A percentile compares a stretch with the other conserved stretches of the same genome.
These are phyloP conservation scores for Lophius piscatorius DNA, from an alignment of 2,113 vertebrate species.

Conservation along the genomic window DNA sequence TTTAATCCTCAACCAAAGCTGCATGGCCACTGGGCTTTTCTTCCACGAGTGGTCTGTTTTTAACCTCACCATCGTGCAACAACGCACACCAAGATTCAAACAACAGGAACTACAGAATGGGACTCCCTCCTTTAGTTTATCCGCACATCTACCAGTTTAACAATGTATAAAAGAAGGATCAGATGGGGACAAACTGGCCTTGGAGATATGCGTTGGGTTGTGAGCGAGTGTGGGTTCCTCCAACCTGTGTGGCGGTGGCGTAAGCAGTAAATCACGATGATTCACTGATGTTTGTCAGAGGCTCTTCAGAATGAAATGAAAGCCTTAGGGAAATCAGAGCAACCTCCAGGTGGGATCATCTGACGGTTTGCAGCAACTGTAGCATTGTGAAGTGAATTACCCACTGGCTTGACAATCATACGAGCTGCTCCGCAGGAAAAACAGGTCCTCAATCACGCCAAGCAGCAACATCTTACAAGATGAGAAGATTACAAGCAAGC, in stretches of 20 bases:
- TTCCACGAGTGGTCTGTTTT: conserved; percentile 26
- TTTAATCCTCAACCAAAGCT: conserved; percentile 70
- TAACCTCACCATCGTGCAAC: conserved; percentile 24
- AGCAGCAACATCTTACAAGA: neutral
- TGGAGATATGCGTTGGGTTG: conserved; percentile 14
- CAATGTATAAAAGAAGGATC: neutral
- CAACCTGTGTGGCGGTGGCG: conserved; percentile 43
- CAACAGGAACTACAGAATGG: neutral
- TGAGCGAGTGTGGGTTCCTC: conserved; percentile 44
- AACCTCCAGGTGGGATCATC: conserved; percentile 52
- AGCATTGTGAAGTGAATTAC: conserved; percentile 47
- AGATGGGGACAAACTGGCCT: neutral
- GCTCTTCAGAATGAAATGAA: conserved; percentile 50
- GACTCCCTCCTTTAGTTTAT: conserved; percentile 6
- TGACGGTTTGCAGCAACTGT: conserved; percentile 33
- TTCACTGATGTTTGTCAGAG: conserved; percentile 58
- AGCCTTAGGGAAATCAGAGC: conserved; percentile 54
- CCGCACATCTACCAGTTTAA: conserved; percentile 1
- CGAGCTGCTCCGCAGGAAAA: conserved; percentile 19
- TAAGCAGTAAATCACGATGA: conserved; percentile 54
- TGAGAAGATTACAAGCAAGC: neutral
- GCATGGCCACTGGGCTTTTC: conserved; percentile 27
- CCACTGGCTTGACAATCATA: conserved; percentile 27
- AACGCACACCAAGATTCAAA: conserved; percentile 33
- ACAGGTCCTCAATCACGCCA: neutral